Conservation (phyloP, 2,113 vertebrate species). For the Herpailurus yagouaroundi region DNA sequence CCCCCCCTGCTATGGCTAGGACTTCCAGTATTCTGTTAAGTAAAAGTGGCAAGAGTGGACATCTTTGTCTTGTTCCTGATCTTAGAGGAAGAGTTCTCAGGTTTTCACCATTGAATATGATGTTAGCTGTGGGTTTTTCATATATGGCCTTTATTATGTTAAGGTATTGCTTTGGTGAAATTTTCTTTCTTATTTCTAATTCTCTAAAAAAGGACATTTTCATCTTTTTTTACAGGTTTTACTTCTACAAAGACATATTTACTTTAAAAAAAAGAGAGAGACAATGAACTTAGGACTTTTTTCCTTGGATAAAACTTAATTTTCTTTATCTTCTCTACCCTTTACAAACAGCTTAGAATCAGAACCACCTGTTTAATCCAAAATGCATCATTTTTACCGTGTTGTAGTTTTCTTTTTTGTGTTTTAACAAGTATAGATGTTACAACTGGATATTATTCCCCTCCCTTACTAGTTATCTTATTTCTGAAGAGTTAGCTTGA, state of each 20-base stretch:
- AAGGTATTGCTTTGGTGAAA: background rate
- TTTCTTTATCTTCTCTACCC: background rate
- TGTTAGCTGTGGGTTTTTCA: background rate
- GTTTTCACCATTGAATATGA: background rate
- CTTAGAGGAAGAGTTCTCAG: background rate
- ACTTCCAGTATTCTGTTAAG: background rate
- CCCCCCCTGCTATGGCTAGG: too few species aligned
- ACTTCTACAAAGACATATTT: slow-evolving; percentile 37
- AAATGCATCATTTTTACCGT: background rate
- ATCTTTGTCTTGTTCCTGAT: background rate
- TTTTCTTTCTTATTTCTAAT: background rate
- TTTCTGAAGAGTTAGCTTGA: slow-evolving; percentile 43
- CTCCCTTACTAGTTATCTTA: background rate
- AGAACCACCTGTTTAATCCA: background rate
- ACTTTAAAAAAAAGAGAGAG: background rate
- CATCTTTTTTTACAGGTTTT: background rate
- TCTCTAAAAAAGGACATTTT: background rate
- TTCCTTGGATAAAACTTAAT: background rate
- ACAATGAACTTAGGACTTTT: background rate
- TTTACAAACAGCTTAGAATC: slow-evolving; percentile 8
- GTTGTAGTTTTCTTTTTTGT: slow-evolving; percentile 8
- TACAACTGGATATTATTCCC: background rate
- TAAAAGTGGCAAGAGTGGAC: background rate
- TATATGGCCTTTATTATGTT: background rate
- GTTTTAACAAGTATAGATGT: background rate